A percentile compares a stretch with the other conserved stretches of the same genome.
These are phyloP conservation scores for Progne subis DNA, from an alignment of 2,113 vertebrate genomes.

Conservation along the genomic window DNA sequence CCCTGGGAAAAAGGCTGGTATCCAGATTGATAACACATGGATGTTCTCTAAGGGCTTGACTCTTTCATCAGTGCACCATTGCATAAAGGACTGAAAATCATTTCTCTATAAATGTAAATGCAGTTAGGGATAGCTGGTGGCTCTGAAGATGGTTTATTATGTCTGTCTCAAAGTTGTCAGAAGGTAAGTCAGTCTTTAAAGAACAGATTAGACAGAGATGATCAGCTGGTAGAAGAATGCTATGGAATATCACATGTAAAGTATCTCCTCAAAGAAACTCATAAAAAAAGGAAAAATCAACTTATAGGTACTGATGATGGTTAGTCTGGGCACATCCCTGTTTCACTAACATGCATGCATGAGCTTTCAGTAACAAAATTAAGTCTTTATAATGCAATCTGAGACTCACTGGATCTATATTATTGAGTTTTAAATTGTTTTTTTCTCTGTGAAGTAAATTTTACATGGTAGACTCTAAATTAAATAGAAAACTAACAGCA, in stretches of 20 bases:
- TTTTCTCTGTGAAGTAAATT: not conserved
- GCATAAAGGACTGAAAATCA: not conserved
- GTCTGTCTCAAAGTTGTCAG: not conserved
- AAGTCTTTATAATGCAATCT: not conserved
- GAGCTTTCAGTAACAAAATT: not conserved
- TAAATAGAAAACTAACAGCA: not conserved
- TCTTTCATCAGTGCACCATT: not conserved
- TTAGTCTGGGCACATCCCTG: not conserved
- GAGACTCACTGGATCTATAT: not conserved
- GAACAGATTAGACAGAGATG: not conserved
- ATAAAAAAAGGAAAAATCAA: not conserved
- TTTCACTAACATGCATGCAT: not conserved
- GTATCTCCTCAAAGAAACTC: not conserved
- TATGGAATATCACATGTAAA: not conserved
- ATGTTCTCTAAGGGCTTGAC: constrained; percentile 39
- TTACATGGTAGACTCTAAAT: not conserved
- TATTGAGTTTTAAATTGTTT: not conserved
- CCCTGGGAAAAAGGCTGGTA: constrained; percentile 11
- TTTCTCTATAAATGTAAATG: not conserved
- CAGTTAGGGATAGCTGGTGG: not conserved
- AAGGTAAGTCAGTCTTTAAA: constrained; percentile 1
- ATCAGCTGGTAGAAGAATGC: not conserved
- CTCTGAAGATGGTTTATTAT: not conserved
- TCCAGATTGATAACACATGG: constrained; percentile 28
- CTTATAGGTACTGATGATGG: not conserved